Conservation (phyloP, 1,140 invertebrate genomes). For the Euura lappo region DNA sequence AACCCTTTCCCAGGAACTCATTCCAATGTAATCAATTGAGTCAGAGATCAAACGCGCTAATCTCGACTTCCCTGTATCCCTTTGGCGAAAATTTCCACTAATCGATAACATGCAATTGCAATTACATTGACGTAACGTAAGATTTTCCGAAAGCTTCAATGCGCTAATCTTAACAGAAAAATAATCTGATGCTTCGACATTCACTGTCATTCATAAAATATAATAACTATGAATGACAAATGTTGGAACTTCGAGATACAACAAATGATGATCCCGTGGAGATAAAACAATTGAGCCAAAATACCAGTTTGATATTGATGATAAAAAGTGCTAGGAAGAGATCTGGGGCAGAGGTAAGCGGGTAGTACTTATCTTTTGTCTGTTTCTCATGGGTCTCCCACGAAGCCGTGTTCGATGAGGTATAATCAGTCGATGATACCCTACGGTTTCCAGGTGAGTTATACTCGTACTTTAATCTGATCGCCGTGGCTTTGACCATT, state of each 20-base stretch:
- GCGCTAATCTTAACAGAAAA: too few relatives aligned
- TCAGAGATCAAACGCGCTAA: not conserved
- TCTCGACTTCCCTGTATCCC: not conserved
- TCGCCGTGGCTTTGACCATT: not conserved
- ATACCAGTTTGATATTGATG: too few relatives aligned
- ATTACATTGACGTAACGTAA: too few relatives aligned
- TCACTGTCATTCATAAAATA: too few relatives aligned
- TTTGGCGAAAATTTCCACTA: not conserved
- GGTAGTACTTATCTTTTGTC: not conserved
- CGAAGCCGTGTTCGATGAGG: not conserved
- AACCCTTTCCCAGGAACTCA: not conserved
- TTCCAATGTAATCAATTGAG: not conserved
- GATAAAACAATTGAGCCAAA: too few relatives aligned
- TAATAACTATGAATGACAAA: too few relatives aligned
- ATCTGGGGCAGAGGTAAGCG: not conserved
- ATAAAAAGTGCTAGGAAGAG: too few relatives aligned
- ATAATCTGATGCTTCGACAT: too few relatives aligned
- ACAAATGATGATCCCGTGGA: too few relatives aligned
- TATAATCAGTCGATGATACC: conserved; percentile 5
- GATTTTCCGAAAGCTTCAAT: too few relatives aligned
- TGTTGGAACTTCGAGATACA: too few relatives aligned
- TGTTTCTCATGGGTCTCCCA: not conserved
- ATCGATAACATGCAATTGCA: too few relatives aligned
- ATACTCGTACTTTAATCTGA: not conserved
- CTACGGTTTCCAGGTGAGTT: conserved; percentile 6